These are phyloP conservation scores for Schizopygopsis malacanthus DNA, from an alignment of 2,797 vertebrate genomes.

Conservation along the genomic window DNA sequence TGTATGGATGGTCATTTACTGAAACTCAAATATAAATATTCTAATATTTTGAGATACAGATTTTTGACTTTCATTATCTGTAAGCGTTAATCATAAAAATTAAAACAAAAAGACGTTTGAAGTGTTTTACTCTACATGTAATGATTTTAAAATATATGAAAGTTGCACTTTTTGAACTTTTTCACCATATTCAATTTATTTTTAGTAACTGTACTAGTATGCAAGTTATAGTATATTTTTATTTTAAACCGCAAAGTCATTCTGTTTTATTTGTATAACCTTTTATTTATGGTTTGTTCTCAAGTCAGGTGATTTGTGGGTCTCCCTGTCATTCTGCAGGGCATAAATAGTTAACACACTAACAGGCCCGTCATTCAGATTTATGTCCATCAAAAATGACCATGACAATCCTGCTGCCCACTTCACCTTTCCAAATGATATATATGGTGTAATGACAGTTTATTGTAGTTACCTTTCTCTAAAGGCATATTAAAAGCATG, in stretches of 20 bases:
- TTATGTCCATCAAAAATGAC: constrained; percentile 27
- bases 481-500: constrained; percentile 37
- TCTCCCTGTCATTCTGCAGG: not conserved
- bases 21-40: too few species aligned
- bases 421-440: constrained; percentile 30
- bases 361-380: constrained; percentile 26
- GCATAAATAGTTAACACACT: constrained; percentile 38
- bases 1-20: too few species aligned
- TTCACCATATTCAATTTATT: too few species aligned
- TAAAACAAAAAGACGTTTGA: too few species aligned
- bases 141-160: too few species aligned
- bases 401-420: constrained; percentile 4
- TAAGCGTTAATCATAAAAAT: too few species aligned
- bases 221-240: too few species aligned
- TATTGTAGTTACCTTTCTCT: constrained; percentile 46
- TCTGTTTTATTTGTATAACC: not conserved
- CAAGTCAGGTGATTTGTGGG: constrained; percentile 16
- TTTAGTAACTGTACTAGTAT: not conserved
- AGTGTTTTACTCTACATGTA: too few species aligned
- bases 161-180: too few species aligned
- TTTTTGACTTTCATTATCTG: too few species aligned
- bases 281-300: constrained; percentile 14
- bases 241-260: not conserved
- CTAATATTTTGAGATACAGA: too few species aligned
- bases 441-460: not conserved